Evolutionary conservation across 2,113 vertebrate genomes (phyloP).

Genomic region (Microcebus griseorufus): DNA sequence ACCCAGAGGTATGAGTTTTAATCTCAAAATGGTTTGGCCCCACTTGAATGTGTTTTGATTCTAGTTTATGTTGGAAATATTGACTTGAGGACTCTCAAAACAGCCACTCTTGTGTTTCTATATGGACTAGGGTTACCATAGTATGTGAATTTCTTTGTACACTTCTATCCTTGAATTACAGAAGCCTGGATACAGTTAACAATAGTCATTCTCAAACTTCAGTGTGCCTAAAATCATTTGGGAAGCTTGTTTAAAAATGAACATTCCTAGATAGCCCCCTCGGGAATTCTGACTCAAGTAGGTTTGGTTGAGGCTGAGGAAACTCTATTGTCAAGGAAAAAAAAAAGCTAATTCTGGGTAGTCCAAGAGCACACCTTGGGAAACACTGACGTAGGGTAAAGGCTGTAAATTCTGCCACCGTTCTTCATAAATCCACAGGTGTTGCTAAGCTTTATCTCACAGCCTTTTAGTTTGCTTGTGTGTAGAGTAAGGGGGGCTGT

Average conservation of each 20-base stretch:
- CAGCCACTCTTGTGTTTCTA: background rate
- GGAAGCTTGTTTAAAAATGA: background rate
- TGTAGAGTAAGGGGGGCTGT: no score
- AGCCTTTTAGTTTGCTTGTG: background rate
- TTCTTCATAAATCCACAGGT: background rate
- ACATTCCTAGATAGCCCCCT: background rate
- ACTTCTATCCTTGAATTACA: background rate
- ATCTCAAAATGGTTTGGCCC: background rate
- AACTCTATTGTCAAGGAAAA: background rate
- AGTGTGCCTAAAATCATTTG: background rate
- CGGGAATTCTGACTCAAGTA: background rate
- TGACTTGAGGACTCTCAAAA: background rate
- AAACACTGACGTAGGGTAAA: background rate
- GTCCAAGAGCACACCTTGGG: background rate
- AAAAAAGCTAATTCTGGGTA: background rate
- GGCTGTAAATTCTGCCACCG: background rate
- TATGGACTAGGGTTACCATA: accelerated
- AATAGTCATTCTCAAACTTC: background rate
- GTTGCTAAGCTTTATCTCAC: background rate
- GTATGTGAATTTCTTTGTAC: background rate
- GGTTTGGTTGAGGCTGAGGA: background rate
- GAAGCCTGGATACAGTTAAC: background rate
- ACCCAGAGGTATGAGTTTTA: background rate
- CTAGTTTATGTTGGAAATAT: background rate
- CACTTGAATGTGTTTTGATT: background rate